Percentiles rank a stretch among this genome's conserved stretches.
phyloP scores from a whole-genome alignment of 2,888 invertebrate species.

The Chydorus sphaericus region DNA sequence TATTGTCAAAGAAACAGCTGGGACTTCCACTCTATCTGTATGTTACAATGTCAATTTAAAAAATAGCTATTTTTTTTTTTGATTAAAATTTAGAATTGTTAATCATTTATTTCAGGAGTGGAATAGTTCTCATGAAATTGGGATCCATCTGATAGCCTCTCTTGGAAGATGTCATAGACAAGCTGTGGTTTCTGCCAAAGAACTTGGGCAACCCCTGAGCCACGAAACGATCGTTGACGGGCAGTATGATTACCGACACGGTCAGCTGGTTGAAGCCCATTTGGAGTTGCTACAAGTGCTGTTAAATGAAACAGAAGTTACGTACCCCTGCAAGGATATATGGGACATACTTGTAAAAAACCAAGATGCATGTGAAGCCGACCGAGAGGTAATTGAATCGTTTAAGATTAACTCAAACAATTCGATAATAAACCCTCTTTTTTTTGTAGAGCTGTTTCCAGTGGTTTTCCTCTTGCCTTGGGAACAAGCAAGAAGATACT shows the following conservation, averaged over 20 bases:
- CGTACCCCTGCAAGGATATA: slow-evolving; percentile 32
- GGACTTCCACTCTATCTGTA: slow-evolving; percentile 21
- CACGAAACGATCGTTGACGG: slow-evolving; percentile 29
- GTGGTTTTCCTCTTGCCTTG: slow-evolving; percentile 32
- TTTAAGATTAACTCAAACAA: background rate
- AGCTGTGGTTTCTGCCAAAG: slow-evolving; percentile 23
- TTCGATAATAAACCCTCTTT: background rate
- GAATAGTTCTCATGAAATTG: slow-evolving; percentile 32
- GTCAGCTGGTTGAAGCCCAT: slow-evolving; percentile 31
- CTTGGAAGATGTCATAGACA: slow-evolving; percentile 30
- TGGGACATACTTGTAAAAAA: slow-evolving; percentile 33
- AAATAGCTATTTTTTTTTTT: background rate
- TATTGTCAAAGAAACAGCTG: slow-evolving; percentile 26
- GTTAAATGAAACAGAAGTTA: slow-evolving; percentile 33
- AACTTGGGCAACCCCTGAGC: slow-evolving; percentile 20
- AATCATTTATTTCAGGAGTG: slow-evolving; percentile 31
- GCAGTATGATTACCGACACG: slow-evolving; percentile 30
- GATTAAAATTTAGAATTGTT: slow-evolving; percentile 23
- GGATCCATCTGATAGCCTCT: slow-evolving; percentile 31
- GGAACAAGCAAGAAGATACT: slow-evolving; percentile 32
- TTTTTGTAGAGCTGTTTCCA: slow-evolving; percentile 30
- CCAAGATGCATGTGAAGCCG: slow-evolving; percentile 30
- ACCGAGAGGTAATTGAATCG: slow-evolving; percentile 28
- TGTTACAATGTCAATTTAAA: background rate
- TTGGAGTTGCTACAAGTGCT: slow-evolving; percentile 33